Evolutionary conservation across 1,140 invertebrate genomes (phyloP), one percentile per base, ranked within the genome.

Genomic region (Prorops nasuta): DNA sequence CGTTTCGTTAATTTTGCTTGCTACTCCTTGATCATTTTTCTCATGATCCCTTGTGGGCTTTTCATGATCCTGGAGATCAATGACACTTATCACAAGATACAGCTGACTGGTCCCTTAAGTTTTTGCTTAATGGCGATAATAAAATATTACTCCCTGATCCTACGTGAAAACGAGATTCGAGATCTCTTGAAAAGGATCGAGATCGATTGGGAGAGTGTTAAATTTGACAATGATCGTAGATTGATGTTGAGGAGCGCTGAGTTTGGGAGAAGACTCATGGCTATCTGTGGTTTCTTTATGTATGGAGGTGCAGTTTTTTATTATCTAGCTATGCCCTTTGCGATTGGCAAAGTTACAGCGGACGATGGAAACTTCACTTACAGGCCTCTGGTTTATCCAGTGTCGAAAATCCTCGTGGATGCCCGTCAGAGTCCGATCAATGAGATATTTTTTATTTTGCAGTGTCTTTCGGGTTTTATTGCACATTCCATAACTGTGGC

Each of bases 91-190:
- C 34, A 59, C 0, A 67, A 43, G 14, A 19, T 72, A 2, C 71
- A 66, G 22, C 46, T 71, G 0, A 56, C 57, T 1, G 71, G 70
- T 2, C 63, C 70, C 0, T 14, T 71, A 22, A 69, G 54, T n/a
- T 74, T 74, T 43, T 60, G 60, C 17, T 3, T 63, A 3, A 70
- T 71, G 64, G 61, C 62, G 1, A 49, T 70, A 3, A 12, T 52
- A 0, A 74, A 74, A 18, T 71, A 72, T 6, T 58, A 38, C 3
- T 66, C 40, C 0, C 18, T 74, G 0, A 51, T 69, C 2, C 35
- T 46, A 0, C 58, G 47, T 15, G 52, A 51, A n/a, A 3, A 32
- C 1, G 56, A 65, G 1, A 69, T 72, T 35, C 49, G 53, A 1
- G 44, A 17, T 2, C 69, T 66, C 35, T 38, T 74, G 14, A 14